phyloP scores from a whole-genome alignment of 2,797 vertebrate genomes.

The Lithobates sylvaticus region DNA sequence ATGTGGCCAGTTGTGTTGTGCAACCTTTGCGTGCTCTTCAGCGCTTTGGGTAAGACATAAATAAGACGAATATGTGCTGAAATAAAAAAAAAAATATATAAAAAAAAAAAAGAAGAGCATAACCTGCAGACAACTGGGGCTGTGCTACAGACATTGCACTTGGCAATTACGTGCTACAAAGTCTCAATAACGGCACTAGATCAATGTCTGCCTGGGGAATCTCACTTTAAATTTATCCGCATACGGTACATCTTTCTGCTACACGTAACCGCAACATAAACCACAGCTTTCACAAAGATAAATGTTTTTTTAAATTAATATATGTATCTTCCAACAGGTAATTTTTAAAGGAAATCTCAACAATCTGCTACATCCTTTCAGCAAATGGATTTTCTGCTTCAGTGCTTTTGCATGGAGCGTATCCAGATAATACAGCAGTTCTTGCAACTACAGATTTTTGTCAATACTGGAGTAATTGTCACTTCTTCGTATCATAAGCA shows the following conservation, averaged over 20 bases:
- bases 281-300: background rate
- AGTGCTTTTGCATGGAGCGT: background rate
- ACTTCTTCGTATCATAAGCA: background rate
- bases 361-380: background rate
- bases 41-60: slow-evolving; percentile 33
- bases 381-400: background rate
- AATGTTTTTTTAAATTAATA: slow-evolving; percentile 18
- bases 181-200: slow-evolving; percentile 15
- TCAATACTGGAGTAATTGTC: background rate
- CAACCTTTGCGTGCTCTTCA: slow-evolving; percentile 1
- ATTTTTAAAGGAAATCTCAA: slow-evolving; percentile 34
- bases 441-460: background rate
- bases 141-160: slow-evolving; percentile 14
- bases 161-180: background rate
- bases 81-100: background rate
- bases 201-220: slow-evolving; percentile 27
- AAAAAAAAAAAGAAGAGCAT: background rate
- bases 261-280: background rate
- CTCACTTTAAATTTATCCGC: slow-evolving; percentile 16
- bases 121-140: slow-evolving; percentile 29
- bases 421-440: background rate
- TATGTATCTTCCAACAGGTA: slow-evolving; percentile 1
- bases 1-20: background rate
- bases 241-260: slow-evolving; percentile 9
- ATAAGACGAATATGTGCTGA: slow-evolving; percentile 24